Conservation (phyloP, 92 coral and sea anemone genomes). For the Pocillopora grandis region DNA sequence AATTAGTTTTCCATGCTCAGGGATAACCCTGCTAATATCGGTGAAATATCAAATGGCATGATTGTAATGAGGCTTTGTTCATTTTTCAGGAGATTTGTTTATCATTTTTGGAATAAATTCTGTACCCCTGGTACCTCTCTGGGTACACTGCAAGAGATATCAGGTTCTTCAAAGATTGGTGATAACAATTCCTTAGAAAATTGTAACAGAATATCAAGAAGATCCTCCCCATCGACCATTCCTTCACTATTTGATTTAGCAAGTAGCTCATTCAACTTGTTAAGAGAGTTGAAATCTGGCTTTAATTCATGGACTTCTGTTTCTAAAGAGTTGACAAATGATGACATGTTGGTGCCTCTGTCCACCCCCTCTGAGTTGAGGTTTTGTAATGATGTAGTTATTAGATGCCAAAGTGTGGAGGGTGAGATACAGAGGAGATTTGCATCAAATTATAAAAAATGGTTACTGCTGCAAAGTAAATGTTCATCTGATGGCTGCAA, state of each 20-base stretch:
- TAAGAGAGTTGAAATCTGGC: slow-evolving; percentile 10
- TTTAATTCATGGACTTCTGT: not conserved
- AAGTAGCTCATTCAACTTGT: slow-evolving; percentile 15
- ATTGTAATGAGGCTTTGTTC: not conserved
- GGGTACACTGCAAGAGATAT: slow-evolving; percentile 37
- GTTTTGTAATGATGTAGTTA: slow-evolving; percentile 46
- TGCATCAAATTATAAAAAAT: slow-evolving; percentile 50
- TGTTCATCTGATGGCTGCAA: not conserved
- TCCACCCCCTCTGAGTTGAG: slow-evolving; percentile 41
- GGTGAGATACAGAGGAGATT: slow-evolving; percentile 43
- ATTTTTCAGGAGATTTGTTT: slow-evolving; percentile 61
- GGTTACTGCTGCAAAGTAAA: slow-evolving; percentile 17
- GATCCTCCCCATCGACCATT: not conserved
- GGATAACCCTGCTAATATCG: too few species aligned
- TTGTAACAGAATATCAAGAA: slow-evolving; percentile 16
- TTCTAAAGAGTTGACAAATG: not conserved
- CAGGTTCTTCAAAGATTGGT: slow-evolving; percentile 19
- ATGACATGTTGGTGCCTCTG: slow-evolving; percentile 4
- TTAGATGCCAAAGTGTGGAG: slow-evolving; percentile 17
- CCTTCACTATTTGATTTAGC: slow-evolving; percentile 37
- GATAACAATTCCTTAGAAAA: not conserved
- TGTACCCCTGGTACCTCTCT: slow-evolving; percentile 41
- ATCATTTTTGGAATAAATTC: slow-evolving; percentile 58
- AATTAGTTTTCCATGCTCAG: too few species aligned
- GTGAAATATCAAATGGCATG: not conserved